Evolutionary conservation across 2,113 vertebrate genomes (phyloP).

Genomic region (Oxyruncus cristatus): DNA sequence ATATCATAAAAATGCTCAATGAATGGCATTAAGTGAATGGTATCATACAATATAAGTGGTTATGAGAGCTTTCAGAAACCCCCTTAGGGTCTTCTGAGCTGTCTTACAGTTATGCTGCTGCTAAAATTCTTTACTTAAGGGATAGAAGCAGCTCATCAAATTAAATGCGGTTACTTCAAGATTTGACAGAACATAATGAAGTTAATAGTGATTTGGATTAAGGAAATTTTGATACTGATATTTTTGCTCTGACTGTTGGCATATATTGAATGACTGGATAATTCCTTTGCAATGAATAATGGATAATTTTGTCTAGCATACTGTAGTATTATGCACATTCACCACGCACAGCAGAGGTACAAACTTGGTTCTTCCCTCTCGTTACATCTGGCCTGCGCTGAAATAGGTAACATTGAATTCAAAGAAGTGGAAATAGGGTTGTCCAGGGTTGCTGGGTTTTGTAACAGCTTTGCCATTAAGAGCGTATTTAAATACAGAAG

Average conservation of each 20-base stretch:
- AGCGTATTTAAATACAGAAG: not conserved
- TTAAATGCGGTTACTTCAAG: constrained; percentile 25
- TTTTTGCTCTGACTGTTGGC: constrained; percentile 66
- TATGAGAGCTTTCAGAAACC: not conserved
- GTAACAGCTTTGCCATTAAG: not conserved
- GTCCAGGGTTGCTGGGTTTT: not conserved
- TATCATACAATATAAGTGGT: not conserved
- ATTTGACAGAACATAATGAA: constrained; percentile 63
- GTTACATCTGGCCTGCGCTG: not conserved
- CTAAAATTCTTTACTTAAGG: constrained; percentile 40
- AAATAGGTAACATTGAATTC: not conserved
- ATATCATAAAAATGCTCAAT: not conserved
- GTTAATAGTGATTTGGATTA: constrained; percentile 57
- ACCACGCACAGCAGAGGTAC: not conserved
- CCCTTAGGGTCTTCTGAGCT: constrained; percentile 31
- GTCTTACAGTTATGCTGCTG: not conserved
- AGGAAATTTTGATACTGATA: constrained; percentile 59
- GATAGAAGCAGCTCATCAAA: constrained; percentile 41
- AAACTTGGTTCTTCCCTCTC: constrained; percentile 39
- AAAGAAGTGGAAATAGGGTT: not conserved
- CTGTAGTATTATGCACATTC: constrained; percentile 57
- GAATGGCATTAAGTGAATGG: not conserved
- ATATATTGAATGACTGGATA: constrained; percentile 67
- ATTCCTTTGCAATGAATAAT: constrained; percentile 68
- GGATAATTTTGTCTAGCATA: constrained; percentile 64